Base-by-base conservation (phyloP, 1,140 invertebrate genomes). In the Liolophura sinensis region DNA sequence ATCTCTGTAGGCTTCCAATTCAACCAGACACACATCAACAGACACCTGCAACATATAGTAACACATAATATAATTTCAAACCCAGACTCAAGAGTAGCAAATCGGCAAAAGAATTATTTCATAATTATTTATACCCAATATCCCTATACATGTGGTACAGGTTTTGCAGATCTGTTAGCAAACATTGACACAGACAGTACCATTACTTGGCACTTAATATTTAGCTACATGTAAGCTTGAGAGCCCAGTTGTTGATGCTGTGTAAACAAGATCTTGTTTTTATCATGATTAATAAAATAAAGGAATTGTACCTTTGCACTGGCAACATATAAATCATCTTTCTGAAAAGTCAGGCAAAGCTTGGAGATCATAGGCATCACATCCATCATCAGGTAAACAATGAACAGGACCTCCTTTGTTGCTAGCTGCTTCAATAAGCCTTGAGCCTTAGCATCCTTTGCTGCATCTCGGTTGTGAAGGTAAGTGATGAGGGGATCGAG, bases 301-400 rank as follows among this genome's bases (percentile, higher is more conserved):
- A 58, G 14, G 14, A n/a, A 58, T n/a, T 20, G 24, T 40, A 59
- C 65, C 60, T 58, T 56, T 31, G 52, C 65, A 25, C 52, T 49
- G 27, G 67, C 62, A 52, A 72, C 62, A 64, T 68, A 62, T 16
- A 68, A 18, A n/a, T 40, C 49, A 6, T 61, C 57, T 20, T 49
- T 27, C 20, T 72, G 64, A 31, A 72, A 70, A 16, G 59, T 55
- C 25, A n/a, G 46, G 48, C 65, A 60, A 12, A 72, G 24, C 48
- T 68, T 52, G 4, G 67, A 54, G 1, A 72, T 22, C 16, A 66
- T 55, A 24, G 70, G 63, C 18, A 72, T 58, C 1, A 69, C 61
- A 56, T 72, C 60, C 63, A 72, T 72, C 63, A 72, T 47, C 25
- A 72, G 16, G 51, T 68, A 62, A n/a, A 57, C 63, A 16, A 49